These are phyloP conservation scores for Chionis minor DNA, from an alignment of 2,113 vertebrate genomes.

Conservation along the genomic window DNA sequence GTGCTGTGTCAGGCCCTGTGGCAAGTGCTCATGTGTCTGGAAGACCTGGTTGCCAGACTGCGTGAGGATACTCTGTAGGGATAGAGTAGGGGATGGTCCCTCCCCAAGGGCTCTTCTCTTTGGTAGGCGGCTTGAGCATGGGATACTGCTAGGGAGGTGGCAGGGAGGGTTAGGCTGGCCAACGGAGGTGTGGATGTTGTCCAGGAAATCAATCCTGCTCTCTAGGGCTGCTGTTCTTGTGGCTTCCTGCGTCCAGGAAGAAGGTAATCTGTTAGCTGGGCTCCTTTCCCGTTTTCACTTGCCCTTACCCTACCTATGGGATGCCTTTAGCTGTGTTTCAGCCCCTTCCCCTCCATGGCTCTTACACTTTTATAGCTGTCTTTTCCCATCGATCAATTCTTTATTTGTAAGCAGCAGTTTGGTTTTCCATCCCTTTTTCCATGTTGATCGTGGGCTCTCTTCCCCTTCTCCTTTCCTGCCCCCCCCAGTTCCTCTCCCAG, in stretches of 20 bases:
- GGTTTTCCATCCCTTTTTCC: neutral
- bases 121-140: neutral
- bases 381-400: neutral
- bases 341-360: neutral
- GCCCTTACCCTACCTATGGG: neutral
- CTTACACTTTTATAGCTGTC: neutral
- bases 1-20: accelerated
- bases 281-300: neutral
- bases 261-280: neutral
- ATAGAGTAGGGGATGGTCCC: neutral
- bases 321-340: neutral
- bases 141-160: accelerated
- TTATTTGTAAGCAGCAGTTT: neutral
- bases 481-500: neutral
- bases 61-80: neutral
- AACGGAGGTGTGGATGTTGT: neutral
- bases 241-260: neutral
- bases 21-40: neutral
- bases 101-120: neutral
- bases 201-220: neutral
- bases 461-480: neutral
- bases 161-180: neutral
- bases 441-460: neutral
- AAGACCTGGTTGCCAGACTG: neutral
- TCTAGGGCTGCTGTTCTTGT: neutral